phyloP scores from a whole-genome alignment of 2,888 invertebrate species.

The Sipha maydis region DNA sequence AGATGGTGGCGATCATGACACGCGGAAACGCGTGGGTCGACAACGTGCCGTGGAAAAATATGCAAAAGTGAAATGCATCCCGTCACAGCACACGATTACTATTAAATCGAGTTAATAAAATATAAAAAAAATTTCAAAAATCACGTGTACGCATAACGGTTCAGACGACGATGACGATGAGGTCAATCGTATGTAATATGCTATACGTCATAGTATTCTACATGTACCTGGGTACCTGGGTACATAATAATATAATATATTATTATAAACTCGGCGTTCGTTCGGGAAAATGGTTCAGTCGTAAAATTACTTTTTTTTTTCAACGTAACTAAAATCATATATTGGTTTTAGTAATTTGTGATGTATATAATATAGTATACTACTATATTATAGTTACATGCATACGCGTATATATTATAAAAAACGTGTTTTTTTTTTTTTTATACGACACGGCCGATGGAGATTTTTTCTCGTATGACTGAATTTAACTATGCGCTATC shows the following conservation, averaged over 20 bases:
- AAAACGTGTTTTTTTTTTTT: background rate
- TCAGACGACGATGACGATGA: background rate
- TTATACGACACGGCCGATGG: background rate
- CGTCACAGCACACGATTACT: conserved; percentile 9
- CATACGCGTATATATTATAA: background rate
- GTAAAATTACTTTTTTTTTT: background rate
- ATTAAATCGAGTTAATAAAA: conserved; percentile 26
- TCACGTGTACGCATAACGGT: conserved; percentile 2
- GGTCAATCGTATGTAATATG: background rate
- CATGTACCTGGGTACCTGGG: too few relatives aligned
- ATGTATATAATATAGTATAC: too few relatives aligned
- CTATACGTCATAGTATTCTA: background rate
- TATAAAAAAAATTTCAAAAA: conserved; percentile 15
- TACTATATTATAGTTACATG: too few relatives aligned
- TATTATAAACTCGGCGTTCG: background rate
- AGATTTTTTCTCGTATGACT: background rate
- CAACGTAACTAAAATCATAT: background rate
- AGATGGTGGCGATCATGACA: background rate
- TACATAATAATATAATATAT: background rate
- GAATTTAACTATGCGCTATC: background rate
- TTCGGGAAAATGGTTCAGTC: background rate
- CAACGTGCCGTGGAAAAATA: background rate
- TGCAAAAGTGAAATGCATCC: conserved; percentile 32
- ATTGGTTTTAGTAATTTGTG: background rate
- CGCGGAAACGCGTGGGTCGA: background rate